Conservation (phyloP, 2,888 invertebrate genomes). For the Drosophila rellima region DNA sequence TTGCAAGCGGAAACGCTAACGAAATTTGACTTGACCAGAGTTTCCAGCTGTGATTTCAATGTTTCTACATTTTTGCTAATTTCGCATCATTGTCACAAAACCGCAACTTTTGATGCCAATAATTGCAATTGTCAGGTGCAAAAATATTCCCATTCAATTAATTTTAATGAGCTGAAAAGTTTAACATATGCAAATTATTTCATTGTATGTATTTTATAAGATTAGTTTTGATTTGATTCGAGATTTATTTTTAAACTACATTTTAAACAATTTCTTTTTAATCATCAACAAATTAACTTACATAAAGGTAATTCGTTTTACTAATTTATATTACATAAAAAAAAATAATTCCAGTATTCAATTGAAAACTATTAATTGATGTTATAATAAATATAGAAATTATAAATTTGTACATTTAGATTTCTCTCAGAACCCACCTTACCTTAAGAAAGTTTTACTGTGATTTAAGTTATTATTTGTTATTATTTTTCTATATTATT, state of each 20-base stretch:
- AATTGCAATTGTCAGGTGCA: conserved; percentile 50
- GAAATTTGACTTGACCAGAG: conserved; percentile 18
- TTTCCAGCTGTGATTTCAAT: conserved; percentile 13
- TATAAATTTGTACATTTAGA: too few species aligned
- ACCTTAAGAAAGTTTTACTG: neutral
- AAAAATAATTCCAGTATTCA: too few species aligned
- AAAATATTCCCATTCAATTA: conserved; percentile 42
- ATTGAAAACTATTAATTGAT: too few species aligned
- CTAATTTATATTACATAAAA: too few species aligned
- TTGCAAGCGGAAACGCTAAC: conserved; percentile 21
- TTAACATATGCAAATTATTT: conserved; percentile 22
- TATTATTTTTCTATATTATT: neutral
- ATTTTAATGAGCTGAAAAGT: conserved; percentile 52
- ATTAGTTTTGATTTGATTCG: too few species aligned
- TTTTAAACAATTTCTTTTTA: neutral
- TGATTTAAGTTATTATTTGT: neutral
- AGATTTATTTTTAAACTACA: neutral
- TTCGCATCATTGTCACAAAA: conserved; percentile 30
- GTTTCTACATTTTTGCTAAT: conserved; percentile 18
- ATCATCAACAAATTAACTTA: neutral
- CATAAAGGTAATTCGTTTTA: too few species aligned
- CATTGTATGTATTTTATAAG: neutral
- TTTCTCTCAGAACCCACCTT: neutral
- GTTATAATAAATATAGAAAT: too few species aligned
- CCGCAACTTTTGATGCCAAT: conserved; percentile 18